Percentiles rank a stretch among this genome's conserved stretches.
These are phyloP conservation scores for Notamacropus eugenii DNA, from an alignment of 2,797 vertebrate genomes.

Conservation along the genomic window DNA sequence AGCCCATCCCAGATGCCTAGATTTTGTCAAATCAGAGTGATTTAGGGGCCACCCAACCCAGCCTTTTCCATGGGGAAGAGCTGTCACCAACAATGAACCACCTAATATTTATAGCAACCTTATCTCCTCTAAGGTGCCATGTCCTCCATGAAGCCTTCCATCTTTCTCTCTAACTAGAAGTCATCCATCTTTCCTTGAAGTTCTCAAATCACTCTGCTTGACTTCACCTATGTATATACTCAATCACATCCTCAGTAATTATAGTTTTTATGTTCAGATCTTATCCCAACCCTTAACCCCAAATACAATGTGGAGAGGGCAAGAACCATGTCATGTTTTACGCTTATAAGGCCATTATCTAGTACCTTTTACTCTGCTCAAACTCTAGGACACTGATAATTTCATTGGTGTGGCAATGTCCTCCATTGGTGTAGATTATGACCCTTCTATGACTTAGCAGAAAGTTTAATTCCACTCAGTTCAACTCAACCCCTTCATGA, in stretches of 20 bases:
- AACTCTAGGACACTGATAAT: background rate
- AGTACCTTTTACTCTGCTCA: background rate
- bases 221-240: background rate
- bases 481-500: background rate
- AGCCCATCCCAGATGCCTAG: background rate
- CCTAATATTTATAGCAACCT: background rate
- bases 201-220: background rate
- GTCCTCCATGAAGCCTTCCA: background rate
- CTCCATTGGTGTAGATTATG: background rate
- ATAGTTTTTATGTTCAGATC: background rate
- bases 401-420: background rate
- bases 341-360: background rate
- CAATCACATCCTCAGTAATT: background rate
- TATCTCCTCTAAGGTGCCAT: background rate
- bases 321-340: background rate
- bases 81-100: background rate
- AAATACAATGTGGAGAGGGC: conserved; percentile 13
- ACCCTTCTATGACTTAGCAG: conserved; percentile 6
- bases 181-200: background rate
- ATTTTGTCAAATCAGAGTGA: background rate
- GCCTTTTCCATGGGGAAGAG: background rate
- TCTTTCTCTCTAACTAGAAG: background rate
- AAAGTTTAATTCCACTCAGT: background rate
- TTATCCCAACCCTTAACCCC: background rate
- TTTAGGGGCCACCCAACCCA: background rate